phyloP scores from a whole-genome alignment of 2,888 invertebrate genomes.

The Tenthredo mesomela region DNA sequence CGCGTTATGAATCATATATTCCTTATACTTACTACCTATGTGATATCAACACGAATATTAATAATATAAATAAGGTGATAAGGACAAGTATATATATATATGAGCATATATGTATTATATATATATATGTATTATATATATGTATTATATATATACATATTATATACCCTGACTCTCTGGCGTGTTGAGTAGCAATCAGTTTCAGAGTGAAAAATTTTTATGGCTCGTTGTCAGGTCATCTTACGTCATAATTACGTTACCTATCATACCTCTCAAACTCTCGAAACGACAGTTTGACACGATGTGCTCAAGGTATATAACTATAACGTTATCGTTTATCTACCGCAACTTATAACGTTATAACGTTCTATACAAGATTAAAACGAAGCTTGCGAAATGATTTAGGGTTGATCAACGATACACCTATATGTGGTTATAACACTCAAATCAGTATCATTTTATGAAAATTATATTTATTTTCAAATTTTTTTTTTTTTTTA shows the following conservation, averaged over 20 bases:
- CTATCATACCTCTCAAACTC: not conserved
- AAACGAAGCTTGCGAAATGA: not conserved
- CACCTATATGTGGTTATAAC: no score
- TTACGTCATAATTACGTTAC: slow-evolving; percentile 48
- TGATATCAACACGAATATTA: no score
- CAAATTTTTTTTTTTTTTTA: not conserved
- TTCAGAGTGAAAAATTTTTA: slow-evolving; percentile 38
- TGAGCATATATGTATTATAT: slow-evolving; percentile 23
- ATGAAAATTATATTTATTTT: not conserved
- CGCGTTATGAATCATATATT: no score
- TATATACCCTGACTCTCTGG: not conserved
- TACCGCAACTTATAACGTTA: not conserved
- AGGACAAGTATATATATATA: no score
- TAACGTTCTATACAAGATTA: not conserved
- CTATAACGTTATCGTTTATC: not conserved
- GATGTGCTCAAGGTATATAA: not conserved
- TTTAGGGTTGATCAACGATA: not conserved
- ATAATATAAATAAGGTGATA: slow-evolving; percentile 35
- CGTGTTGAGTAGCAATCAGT: slow-evolving; percentile 28
- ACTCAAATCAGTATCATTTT: not conserved
- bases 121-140: slow-evolving; percentile 13
- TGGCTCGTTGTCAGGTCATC: slow-evolving; percentile 48
- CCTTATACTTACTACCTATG: no score
- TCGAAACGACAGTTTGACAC: slow-evolving; percentile 31
- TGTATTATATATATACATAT: no score